Evolutionary conservation across 2,113 vertebrate genomes (phyloP), one percentile per base, ranked within the genome.

Genomic region (Macroglossus sobrinus): DNA sequence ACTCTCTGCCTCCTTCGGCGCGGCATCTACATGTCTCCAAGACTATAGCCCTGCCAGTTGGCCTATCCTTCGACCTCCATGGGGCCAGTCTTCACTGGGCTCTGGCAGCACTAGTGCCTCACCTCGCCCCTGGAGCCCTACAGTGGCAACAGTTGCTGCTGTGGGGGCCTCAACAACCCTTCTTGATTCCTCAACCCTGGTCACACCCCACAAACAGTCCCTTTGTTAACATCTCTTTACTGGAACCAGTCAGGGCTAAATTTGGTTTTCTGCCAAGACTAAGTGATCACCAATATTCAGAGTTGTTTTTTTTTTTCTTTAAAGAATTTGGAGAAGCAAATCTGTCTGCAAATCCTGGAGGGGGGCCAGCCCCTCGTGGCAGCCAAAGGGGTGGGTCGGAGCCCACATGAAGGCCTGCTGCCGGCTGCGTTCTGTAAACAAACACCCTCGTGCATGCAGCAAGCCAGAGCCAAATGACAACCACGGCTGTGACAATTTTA

Each of bases 351-450:
- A 80, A 33, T 78, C 82, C 94, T 90, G 91, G 93, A 96, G 71
- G n/a, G 74, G 64, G 50, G 84, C 93, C 68, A 88, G 86, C 95
- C 92, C 93, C 94, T 97, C 35, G 2, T 82, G 95, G 90, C 97
- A 90, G 97, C 94, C 59, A 69, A 94, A 84, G 38, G 96, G 94
- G 91, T 95, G 92, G 12, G 84, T 95, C 0, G 18, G 93, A 61
- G 95, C 95, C 97, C 94, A 94, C 94, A 89, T 45, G 63, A 97
- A 97, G 97, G 63, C 89, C 88, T 63, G 86, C 88, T 43, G 94
- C 96, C 43, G 4, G 93, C 76, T 94, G 93, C 43, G 9, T 76
- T 96, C 75, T 26, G 74, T 95, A 98, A 97, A 98, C 93, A 95
- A 97, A 98, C 96, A 96, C 95, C 97, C 50, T 53, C 93, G 4